A percentile compares a stretch with the other conserved stretches of the same genome.
Evolutionary conservation across 2,888 invertebrate species (phyloP).

Genomic region (Latrodectus hesperus): DNA sequence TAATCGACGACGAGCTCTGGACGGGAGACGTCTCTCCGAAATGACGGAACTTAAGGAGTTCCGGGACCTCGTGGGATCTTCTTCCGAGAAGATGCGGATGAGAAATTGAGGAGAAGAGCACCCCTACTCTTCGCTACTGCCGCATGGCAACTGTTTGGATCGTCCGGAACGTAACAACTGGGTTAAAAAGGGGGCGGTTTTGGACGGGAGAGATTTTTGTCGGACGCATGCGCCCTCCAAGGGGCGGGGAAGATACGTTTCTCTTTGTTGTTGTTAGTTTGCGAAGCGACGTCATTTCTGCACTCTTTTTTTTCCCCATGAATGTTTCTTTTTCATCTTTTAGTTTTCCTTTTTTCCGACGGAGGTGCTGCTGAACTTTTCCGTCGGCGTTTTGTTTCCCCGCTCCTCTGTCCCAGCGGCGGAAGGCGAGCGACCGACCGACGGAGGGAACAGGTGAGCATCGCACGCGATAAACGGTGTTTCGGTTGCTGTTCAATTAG

Average conservation of each 20-base stretch:
- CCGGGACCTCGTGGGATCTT: neutral
- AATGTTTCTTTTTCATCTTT: conserved; percentile 13
- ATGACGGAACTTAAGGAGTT: neutral
- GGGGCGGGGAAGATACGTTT: conserved; percentile 39
- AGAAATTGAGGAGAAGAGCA: neutral
- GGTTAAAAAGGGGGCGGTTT: conserved; percentile 50
- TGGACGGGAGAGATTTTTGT: conserved; percentile 20
- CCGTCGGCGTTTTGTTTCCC: neutral
- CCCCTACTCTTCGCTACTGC: conserved; percentile 36
- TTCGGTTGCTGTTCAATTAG: no score
- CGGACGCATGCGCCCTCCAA: conserved; percentile 48
- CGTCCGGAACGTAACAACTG: conserved; percentile 48
- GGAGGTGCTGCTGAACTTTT: conserved; percentile 22
- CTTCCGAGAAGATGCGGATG: neutral
- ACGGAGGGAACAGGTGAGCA: neutral
- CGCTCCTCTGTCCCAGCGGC: neutral
- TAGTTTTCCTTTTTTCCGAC: neutral
- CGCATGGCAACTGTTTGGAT: conserved; percentile 62
- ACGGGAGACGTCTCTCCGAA: neutral
- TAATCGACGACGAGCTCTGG: conserved; percentile 8
- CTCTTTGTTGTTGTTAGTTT: conserved; percentile 58
- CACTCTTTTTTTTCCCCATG: neutral
- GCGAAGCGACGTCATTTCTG: conserved; percentile 9
- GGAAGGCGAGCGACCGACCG: neutral
- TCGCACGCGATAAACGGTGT: neutral